Percentiles rank a stretch among this genome's conserved stretches.
Evolutionary conservation across 2,797 vertebrate genomes (phyloP).

Genomic region (Peromyscus nudipes): DNA sequence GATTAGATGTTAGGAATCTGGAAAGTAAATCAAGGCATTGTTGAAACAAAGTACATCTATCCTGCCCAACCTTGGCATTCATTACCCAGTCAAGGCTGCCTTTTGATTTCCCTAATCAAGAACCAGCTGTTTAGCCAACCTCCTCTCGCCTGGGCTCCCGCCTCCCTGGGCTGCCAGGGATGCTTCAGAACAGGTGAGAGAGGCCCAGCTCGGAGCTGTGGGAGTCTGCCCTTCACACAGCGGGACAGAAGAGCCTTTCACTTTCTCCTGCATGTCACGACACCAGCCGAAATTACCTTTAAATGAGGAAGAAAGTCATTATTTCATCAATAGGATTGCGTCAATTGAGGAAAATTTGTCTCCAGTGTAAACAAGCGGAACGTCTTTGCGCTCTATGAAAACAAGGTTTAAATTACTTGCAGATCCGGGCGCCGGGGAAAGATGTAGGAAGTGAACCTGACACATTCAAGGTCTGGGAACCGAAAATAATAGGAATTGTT

Average conservation of each 20-base stretch:
- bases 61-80: not conserved
- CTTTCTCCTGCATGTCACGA: slow-evolving; percentile 86
- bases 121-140: not conserved
- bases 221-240: slow-evolving; percentile 81
- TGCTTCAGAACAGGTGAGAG: slow-evolving; percentile 78
- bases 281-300: slow-evolving; percentile 89
- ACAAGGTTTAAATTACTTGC: slow-evolving; percentile 92
- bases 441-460: slow-evolving; percentile 87
- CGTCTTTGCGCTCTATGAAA: slow-evolving; percentile 89
- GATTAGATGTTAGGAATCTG: slow-evolving; percentile 54
- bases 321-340: slow-evolving; percentile 95
- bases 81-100: not conserved
- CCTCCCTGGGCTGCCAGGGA: not conserved
- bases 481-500: slow-evolving; percentile 87
- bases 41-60: slow-evolving; percentile 50
- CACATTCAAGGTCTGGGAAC: slow-evolving; percentile 84
- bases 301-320: slow-evolving; percentile 94
- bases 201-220: slow-evolving; percentile 55
- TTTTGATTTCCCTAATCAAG: slow-evolving; percentile 58
- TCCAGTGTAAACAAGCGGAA: slow-evolving; percentile 92
- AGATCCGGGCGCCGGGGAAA: slow-evolving; percentile 87
- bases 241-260: slow-evolving; percentile 86
- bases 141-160: not conserved
- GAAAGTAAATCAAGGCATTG: slow-evolving; percentile 66
- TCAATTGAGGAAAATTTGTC: slow-evolving; percentile 93